phyloP scores from a whole-genome alignment of 2,888 invertebrate genomes.

The Brachypterus glaber region DNA sequence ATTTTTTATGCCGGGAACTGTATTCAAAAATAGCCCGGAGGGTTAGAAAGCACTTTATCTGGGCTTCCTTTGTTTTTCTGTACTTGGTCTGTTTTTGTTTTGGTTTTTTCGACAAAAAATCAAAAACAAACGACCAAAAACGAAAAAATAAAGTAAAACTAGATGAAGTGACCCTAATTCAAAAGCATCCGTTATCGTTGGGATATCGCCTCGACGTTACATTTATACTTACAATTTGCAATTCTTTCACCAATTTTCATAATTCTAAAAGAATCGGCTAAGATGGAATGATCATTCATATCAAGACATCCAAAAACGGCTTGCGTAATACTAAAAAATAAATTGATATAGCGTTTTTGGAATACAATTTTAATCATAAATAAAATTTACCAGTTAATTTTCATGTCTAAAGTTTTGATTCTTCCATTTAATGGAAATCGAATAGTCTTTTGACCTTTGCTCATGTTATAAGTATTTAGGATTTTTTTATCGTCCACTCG shows the following conservation, averaged over 20 bases:
- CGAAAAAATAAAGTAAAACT: no score
- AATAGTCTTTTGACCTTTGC: slow-evolving; percentile 48
- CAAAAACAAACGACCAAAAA: no score
- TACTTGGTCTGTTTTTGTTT: no score
- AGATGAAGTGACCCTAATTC: no score
- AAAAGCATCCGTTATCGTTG: no score
- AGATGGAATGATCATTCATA: slow-evolving; percentile 57
- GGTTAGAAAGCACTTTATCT: no score
- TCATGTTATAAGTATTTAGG: slow-evolving; percentile 60
- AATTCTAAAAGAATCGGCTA: slow-evolving; percentile 60
- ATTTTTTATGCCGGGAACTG: no score
- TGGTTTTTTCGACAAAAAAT: no score
- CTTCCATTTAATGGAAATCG: slow-evolving; percentile 62
- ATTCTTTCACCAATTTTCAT: slow-evolving; percentile 58
- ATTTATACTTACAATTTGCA: slow-evolving; percentile 51
- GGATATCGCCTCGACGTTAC: no score
- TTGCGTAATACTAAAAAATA: slow-evolving; percentile 56
- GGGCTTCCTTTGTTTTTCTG: no score
- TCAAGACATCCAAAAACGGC: slow-evolving; percentile 60
- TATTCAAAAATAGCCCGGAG: no score
- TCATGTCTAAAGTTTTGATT: slow-evolving; percentile 62
- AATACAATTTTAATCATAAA: slow-evolving; percentile 6
- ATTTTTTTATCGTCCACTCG: slow-evolving; percentile 59
- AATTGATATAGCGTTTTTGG: no score
- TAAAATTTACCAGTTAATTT: slow-evolving; percentile 58